Evolutionary conservation across 2,888 invertebrate species (phyloP).

Genomic region (Ophion ventricosus): DNA sequence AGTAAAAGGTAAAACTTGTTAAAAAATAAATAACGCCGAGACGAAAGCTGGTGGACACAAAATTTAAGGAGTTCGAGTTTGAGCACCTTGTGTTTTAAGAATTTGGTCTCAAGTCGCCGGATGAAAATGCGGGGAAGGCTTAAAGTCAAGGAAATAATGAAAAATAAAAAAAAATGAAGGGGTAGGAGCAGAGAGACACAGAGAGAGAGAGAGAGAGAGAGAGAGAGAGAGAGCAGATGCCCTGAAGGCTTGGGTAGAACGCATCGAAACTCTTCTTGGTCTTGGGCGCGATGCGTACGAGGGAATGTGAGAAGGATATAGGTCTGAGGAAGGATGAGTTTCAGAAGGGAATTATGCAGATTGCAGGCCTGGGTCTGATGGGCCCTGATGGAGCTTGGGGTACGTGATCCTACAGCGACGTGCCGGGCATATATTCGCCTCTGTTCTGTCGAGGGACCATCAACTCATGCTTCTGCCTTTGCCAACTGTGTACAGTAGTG

Average conservation of each 20-base stretch:
- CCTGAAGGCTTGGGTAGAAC: constrained; percentile 68
- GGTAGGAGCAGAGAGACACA: constrained; percentile 25
- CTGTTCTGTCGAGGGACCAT: constrained; percentile 37
- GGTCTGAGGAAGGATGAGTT: constrained; percentile 75
- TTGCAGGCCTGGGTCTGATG: constrained; percentile 82
- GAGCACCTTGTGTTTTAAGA: constrained; percentile 31
- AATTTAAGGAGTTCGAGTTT: constrained; percentile 52
- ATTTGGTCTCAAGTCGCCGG: constrained; percentile 15
- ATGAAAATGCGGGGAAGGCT: constrained; percentile 50
- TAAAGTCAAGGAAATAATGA: constrained; percentile 41
- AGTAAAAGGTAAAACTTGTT: background rate
- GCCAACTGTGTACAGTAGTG: constrained; percentile 29
- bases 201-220: constrained; percentile 1
- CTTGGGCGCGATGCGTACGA: constrained; percentile 53
- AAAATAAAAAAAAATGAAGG: constrained; percentile 14
- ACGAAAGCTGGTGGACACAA: constrained; percentile 57
- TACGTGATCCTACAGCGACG: constrained; percentile 75
- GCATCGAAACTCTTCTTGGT: constrained; percentile 51
- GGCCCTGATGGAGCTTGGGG: constrained; percentile 76
- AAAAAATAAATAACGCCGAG: constrained; percentile 1
- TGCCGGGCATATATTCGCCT: constrained; percentile 74
- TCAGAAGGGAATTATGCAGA: constrained; percentile 82
- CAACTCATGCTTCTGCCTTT: constrained; percentile 34
- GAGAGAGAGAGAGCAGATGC: constrained; percentile 39
- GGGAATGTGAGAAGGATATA: constrained; percentile 55